Evolutionary conservation across 2,113 vertebrate species (phyloP).

Genomic region (Gobiocypris rarus): DNA sequence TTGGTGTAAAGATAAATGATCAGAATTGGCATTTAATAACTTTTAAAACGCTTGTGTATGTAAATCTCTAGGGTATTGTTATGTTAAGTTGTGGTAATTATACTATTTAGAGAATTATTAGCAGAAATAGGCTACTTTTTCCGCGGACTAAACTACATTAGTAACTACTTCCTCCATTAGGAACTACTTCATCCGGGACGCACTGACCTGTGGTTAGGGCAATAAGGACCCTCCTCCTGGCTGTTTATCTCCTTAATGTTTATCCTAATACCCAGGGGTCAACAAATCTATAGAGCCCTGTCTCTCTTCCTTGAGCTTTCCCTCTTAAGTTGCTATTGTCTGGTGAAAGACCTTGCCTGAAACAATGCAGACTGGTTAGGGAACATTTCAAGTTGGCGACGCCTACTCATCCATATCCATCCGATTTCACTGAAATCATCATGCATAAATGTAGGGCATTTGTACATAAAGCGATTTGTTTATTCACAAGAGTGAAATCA

Average conservation of each 20-base stretch:
- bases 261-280: slow-evolving; percentile 19
- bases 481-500: slow-evolving; percentile 20
- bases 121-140: not conserved
- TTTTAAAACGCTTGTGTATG: not conserved
- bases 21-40: not conserved
- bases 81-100: not conserved
- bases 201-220: slow-evolving; percentile 16
- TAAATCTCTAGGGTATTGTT: not conserved
- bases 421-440: not conserved
- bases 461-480: slow-evolving; percentile 20
- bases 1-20: not conserved
- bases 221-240: slow-evolving; percentile 17
- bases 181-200: not conserved
- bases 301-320: slow-evolving; percentile 37
- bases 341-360: slow-evolving; percentile 20
- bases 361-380: slow-evolving; percentile 9
- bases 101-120: not conserved
- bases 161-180: not conserved
- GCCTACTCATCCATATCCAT: not conserved
- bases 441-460: not conserved
- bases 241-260: slow-evolving; percentile 49
- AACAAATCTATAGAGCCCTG: slow-evolving; percentile 26
- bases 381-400: not conserved
- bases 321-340: slow-evolving; percentile 49
- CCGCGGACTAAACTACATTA: not conserved